Conservation (phyloP, 2,888 invertebrate species). For the Escarpia spicata region DNA sequence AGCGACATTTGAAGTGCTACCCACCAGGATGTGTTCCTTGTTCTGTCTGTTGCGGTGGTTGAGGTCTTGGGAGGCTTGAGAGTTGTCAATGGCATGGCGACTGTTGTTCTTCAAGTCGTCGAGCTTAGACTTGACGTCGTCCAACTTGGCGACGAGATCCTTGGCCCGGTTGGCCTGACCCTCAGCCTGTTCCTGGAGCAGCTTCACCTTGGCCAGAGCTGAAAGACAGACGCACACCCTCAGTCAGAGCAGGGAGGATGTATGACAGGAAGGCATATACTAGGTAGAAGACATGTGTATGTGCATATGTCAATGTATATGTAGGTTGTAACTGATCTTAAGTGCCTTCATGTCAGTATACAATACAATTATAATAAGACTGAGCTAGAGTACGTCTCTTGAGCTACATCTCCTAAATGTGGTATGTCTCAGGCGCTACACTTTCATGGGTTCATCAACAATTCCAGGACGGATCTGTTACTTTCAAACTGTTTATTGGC, state of each 20-base stretch:
- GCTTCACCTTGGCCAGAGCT: slow-evolving; percentile 66
- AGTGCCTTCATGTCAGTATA: too few species aligned
- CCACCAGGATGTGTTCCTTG: slow-evolving; percentile 32
- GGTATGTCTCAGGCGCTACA: too few species aligned
- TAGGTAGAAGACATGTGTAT: too few species aligned
- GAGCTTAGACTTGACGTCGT: slow-evolving; percentile 55
- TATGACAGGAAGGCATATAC: background rate
- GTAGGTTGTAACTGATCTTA: too few species aligned
- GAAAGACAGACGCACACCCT: slow-evolving; percentile 14
- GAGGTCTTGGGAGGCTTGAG: slow-evolving; percentile 41
- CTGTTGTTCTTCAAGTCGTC: slow-evolving; percentile 54
- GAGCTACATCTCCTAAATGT: too few species aligned
- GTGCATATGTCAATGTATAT: background rate
- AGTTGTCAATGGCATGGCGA: slow-evolving; percentile 46
- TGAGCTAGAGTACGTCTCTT: too few species aligned
- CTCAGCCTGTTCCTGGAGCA: slow-evolving; percentile 68
- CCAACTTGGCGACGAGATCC: slow-evolving; percentile 54
- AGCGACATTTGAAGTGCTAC: background rate
- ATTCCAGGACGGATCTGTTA: too few species aligned
- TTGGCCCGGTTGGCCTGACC: slow-evolving; percentile 46
- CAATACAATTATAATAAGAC: too few species aligned
- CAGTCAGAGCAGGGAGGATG: background rate
- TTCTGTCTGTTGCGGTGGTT: slow-evolving; percentile 25
- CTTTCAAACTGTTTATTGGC: too few species aligned
- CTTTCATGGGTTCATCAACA: too few species aligned